Evolutionary conservation across 2,113 vertebrate genomes (phyloP).

Genomic region (Tachysurus vachellii): DNA sequence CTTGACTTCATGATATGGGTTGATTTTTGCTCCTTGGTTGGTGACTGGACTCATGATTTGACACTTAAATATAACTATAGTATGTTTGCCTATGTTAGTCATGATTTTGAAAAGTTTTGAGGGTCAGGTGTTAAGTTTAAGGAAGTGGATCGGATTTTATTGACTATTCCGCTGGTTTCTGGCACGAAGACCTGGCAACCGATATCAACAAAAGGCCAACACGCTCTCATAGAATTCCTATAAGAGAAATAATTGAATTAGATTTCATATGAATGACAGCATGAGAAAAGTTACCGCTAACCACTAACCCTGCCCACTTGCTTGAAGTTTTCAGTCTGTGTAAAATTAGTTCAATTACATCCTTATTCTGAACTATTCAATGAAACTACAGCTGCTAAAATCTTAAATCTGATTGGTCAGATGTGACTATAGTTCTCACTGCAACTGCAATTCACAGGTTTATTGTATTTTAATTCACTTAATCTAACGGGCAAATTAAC

Average conservation of each 20-base stretch:
- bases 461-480: background rate
- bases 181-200: background rate
- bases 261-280: background rate
- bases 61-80: background rate
- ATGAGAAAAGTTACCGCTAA: background rate
- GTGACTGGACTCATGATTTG: background rate
- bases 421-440: background rate
- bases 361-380: background rate
- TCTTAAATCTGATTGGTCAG: background rate
- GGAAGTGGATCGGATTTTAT: background rate
- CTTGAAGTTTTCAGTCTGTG: background rate
- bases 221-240: background rate
- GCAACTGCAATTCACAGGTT: background rate
- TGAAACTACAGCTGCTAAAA: background rate
- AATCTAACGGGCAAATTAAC: background rate
- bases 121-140: background rate
- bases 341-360: background rate
- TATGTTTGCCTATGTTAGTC: background rate
- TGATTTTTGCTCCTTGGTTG: background rate
- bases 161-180: background rate
- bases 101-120: background rate
- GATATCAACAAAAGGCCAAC: background rate
- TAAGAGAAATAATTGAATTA: background rate
- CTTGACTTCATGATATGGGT: background rate
- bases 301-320: background rate